Evolutionary conservation across 2,113 vertebrate genomes (phyloP).

Genomic region (Campylomormyrus numenius): DNA sequence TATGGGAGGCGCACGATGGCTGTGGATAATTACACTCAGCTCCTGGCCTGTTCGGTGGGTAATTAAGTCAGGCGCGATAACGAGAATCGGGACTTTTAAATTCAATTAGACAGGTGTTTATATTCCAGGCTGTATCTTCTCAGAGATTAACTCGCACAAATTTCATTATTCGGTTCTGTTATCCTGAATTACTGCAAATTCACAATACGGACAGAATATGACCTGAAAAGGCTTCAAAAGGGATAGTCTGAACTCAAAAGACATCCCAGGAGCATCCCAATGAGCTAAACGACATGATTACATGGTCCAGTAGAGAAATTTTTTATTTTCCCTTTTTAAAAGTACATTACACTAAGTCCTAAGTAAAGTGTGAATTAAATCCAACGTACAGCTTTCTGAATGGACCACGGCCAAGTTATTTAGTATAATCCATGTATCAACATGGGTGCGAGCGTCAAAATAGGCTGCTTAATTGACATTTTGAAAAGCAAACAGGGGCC

Average conservation of each 20-base stretch:
- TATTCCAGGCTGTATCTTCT: background rate
- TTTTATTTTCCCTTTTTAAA: conserved; percentile 17
- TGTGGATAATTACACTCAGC: background rate
- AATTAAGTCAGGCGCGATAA: conserved; percentile 15
- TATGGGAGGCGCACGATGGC: too few relatives aligned
- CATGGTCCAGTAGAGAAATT: conserved; percentile 8
- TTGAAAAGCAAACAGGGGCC: conserved; percentile 41
- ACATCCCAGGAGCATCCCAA: background rate
- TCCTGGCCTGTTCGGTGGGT: conserved; percentile 15
- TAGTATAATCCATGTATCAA: conserved; percentile 44
- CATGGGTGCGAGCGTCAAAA: conserved; percentile 27
- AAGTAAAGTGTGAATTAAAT: conserved; percentile 39
- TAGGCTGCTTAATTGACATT: conserved; percentile 37
- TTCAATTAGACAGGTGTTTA: background rate
- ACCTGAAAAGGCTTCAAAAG: background rate
- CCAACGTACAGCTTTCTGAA: conserved; percentile 34
- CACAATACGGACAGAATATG: background rate
- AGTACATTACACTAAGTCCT: conserved; percentile 30
- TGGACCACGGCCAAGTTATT: conserved; percentile 47
- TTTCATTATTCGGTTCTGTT: background rate
- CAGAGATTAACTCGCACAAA: conserved; percentile 6
- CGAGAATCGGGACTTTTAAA: background rate
- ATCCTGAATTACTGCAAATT: background rate
- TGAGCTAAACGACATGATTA: background rate
- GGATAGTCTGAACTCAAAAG: background rate